Evolutionary conservation across 2,888 invertebrate species (phyloP), one percentile per base, ranked within the genome.

Genomic region (Ceraclea dissimilis): DNA sequence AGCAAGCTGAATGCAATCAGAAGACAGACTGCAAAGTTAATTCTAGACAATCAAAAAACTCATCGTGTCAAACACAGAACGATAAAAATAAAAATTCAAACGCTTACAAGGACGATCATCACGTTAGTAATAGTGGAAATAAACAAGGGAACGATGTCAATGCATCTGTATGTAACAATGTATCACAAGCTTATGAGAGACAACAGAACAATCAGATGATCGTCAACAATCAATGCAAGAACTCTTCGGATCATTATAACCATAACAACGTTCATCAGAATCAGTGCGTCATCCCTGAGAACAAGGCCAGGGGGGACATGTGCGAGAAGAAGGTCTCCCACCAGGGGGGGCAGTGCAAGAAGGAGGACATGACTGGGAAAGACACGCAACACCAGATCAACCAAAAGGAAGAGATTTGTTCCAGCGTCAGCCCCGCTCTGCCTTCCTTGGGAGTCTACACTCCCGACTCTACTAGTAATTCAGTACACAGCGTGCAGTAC

Each of bases 401-500:
- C 0, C 68, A 67, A 13, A 76, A 77, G 50, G 77, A 78, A 51
- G 76, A 76, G 62, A 59, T 57, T 5, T 74, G 76, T 47, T 75
- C 74, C 53, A 71, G 76, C 0, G 75, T 74, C 6, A 76, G 76
- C 48, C 77, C 82, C 0, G 86, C 86, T 50, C 71, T 88, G 59
- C 84, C 86, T n/a, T 88, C 88, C 1, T 85, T 90, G 84, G 90
- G 89, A 0, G 89, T 91, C 0, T 93, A 92, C 67, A 91, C 89
- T 0, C 88, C 91, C 0, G 91, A 91, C 65, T 86, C 91, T 0
- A 86, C 89, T 0, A 86, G 88, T 34, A 91, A 90, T 68, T 88
- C 88, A 0, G 88, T 90, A 8, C 88, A 89, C 62, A 86, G 90
- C 52, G 80, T 93, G 64, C 83, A 84, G 64, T 90, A 90, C 66